Evolutionary conservation across 2,888 invertebrate species (phyloP).

Genomic region (Epiblema foenella): DNA sequence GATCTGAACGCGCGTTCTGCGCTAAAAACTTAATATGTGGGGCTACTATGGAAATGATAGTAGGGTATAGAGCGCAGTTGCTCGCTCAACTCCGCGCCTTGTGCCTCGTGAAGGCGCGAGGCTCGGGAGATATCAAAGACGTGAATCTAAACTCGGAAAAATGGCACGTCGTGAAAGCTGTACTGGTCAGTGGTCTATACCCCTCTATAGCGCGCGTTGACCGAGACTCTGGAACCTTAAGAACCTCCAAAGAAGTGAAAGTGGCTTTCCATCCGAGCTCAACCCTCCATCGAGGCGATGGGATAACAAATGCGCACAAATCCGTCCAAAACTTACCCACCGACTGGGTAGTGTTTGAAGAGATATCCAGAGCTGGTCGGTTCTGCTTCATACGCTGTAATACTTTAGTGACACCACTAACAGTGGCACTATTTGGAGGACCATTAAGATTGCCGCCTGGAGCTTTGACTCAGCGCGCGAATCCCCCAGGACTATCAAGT

Average conservation of each 20-base stretch:
- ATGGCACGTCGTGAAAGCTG: conserved; percentile 96
- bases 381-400: conserved; percentile 90
- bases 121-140: conserved; percentile 89
- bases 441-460: conserved; percentile 85
- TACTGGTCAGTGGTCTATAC: conserved; percentile 94
- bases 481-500: conserved; percentile 76
- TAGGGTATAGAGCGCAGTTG: conserved; percentile 92
- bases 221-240: conserved; percentile 84
- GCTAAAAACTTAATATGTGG: conserved; percentile 90
- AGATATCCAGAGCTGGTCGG: conserved; percentile 89
- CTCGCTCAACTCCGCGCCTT: conserved; percentile 91
- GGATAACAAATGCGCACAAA: conserved; percentile 62
- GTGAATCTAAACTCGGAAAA: conserved; percentile 93
- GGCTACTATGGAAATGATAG: conserved; percentile 95
- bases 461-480: conserved; percentile 75
- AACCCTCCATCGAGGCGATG: conserved; percentile 86
- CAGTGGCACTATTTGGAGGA: conserved; percentile 92
- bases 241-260: conserved; percentile 86
- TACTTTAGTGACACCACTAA: conserved; percentile 92
- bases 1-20: conserved; percentile 89
- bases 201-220: conserved; percentile 93
- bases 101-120: conserved; percentile 88
- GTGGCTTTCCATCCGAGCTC: conserved; percentile 86
- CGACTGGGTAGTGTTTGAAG: conserved; percentile 95
- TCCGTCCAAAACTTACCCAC: conserved; percentile 84